Percentiles rank a stretch among this genome's conserved stretches.
These are phyloP conservation scores for Diorhabda elongata DNA, from an alignment of 1,140 invertebrate species.

Conservation along the genomic window DNA sequence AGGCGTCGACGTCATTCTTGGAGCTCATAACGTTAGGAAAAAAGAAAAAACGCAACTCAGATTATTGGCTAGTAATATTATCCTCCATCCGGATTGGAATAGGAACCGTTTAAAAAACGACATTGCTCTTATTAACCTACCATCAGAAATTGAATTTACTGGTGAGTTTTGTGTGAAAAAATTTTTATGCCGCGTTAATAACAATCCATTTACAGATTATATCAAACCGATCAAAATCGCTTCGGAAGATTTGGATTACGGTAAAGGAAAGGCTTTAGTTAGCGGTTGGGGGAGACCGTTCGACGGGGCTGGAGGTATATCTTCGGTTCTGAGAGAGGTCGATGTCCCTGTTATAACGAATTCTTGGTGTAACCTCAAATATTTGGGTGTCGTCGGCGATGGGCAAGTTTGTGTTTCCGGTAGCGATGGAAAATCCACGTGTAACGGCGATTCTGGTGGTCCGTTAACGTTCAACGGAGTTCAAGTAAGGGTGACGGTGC, in stretches of 20 bases:
- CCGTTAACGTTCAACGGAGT: constrained; percentile 43
- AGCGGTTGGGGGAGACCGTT: constrained; percentile 52
- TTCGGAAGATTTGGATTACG: constrained; percentile 40
- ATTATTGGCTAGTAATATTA: constrained; percentile 44
- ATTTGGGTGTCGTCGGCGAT: constrained; percentile 39
- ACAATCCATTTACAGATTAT: constrained; percentile 10
- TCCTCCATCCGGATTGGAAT: constrained; percentile 51
- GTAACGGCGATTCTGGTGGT: constrained; percentile 50
- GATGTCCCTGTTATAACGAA: constrained; percentile 37
- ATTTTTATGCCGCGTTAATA: no score
- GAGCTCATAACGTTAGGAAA: constrained; percentile 51
- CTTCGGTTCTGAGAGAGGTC: constrained; percentile 37
- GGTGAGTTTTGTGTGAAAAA: constrained; percentile 37
- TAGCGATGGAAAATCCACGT: constrained; percentile 42
- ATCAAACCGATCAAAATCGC: constrained; percentile 46
- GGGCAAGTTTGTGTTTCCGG: constrained; percentile 52
- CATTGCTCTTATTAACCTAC: constrained; percentile 54
- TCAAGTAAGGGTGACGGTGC: constrained; percentile 22
- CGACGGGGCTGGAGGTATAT: constrained; percentile 38
- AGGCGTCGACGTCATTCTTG: constrained; percentile 45
- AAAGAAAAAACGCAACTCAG: constrained; percentile 44
- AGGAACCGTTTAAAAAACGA: constrained; percentile 49
- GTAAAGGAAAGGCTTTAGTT: constrained; percentile 45
- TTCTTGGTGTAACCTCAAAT: constrained; percentile 38
- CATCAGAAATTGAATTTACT: constrained; percentile 48